A percentile compares a stretch with the other conserved stretches of the same genome.
phyloP scores from a whole-genome alignment of 2,797 vertebrate genomes.

The Triplophysa yarkandensis region DNA sequence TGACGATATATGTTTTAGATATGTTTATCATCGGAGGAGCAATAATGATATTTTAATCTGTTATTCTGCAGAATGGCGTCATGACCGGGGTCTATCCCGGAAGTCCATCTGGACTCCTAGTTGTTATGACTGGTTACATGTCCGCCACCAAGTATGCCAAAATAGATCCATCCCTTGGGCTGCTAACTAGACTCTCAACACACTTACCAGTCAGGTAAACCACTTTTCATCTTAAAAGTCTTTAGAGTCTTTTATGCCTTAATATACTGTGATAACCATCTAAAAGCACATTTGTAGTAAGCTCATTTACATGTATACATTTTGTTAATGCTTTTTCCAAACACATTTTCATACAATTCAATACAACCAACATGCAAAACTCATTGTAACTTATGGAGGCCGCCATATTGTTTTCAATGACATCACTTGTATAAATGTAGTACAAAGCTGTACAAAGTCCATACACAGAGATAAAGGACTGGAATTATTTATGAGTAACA shows the following conservation, averaged over 20 bases:
- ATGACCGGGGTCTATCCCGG: conserved; percentile 92
- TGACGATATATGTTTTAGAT: not conserved
- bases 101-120: conserved; percentile 90
- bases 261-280: no score
- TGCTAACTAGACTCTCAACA: conserved; percentile 69
- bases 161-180: not conserved
- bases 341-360: no score
- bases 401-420: no score
- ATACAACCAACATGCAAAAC: no score
- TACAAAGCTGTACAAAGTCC: not conserved
- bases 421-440: not conserved
- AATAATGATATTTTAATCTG: not conserved
- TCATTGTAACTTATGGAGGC: no score
- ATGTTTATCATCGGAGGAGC: not conserved
- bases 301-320: no score
- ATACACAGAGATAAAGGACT: not conserved
- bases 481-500: not conserved
- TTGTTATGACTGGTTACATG: conserved; percentile 93
- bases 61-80: not conserved
- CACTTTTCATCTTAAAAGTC: not conserved
- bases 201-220: conserved; percentile 68
- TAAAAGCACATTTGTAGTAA: no score
- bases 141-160: conserved; percentile 82
- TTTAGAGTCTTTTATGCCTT: not conserved
- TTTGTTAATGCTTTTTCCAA: no score